Conservation (phyloP, 2,797 vertebrate species). For the Crypturellus tataupa region DNA sequence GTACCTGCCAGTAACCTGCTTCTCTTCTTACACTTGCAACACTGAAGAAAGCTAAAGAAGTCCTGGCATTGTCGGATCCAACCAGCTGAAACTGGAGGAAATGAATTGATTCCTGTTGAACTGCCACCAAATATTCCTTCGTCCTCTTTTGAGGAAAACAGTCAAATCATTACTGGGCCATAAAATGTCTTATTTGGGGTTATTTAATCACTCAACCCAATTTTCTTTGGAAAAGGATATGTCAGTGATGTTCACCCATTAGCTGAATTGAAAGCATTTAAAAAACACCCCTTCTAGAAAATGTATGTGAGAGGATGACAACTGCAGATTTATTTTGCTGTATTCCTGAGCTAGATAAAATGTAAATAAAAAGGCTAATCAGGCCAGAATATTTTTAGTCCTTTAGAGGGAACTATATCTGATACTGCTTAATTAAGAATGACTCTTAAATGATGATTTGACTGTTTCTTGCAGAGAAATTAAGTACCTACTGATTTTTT, state of each 20-base stretch:
- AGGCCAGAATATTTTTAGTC: constrained; percentile 16
- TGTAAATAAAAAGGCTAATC: background rate
- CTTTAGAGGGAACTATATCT: background rate
- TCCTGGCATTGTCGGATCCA: constrained; percentile 1
- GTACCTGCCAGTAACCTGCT: background rate
- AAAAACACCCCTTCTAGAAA: background rate
- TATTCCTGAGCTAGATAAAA: constrained; percentile 2
- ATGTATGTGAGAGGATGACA: background rate
- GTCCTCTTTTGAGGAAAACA: background rate
- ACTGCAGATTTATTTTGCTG: background rate
- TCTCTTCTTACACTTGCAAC: background rate
- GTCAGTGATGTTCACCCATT: background rate
- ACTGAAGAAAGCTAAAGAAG: background rate
- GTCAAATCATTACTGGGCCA: background rate
- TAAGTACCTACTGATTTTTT: constrained; percentile 18
- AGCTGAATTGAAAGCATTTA: background rate
- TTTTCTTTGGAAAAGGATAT: background rate
- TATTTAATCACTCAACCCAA: background rate
- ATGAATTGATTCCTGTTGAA: background rate
- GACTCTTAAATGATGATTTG: background rate
- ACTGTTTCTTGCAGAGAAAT: background rate
- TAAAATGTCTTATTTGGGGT: background rate
- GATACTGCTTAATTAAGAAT: constrained; percentile 7
- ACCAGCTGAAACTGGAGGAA: background rate
- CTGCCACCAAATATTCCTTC: background rate